These are phyloP conservation scores for Tachysurus fulvidraco DNA, from an alignment of 2,113 vertebrate genomes.

Conservation along the genomic window DNA sequence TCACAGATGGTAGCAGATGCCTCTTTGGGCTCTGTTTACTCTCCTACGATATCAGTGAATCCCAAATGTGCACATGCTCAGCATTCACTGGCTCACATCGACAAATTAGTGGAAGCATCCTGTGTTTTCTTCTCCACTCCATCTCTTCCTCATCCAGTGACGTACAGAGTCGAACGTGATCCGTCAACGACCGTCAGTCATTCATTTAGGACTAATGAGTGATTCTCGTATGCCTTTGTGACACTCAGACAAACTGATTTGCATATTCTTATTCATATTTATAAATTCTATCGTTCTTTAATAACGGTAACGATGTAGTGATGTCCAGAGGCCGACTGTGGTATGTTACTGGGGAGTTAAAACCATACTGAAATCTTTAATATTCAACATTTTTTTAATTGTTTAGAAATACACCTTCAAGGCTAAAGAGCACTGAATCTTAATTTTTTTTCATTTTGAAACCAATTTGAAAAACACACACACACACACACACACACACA, in stretches of 20 bases:
- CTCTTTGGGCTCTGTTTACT: constrained; percentile 62
- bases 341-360: not conserved
- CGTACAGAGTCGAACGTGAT: not conserved
- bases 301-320: not conserved
- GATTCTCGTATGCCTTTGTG: not conserved
- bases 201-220: not conserved
- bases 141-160: not conserved
- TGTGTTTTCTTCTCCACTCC: not conserved
- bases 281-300: not conserved
- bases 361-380: not conserved
- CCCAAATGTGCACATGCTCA: constrained; percentile 50
- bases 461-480: too few relatives aligned
- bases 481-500: too few relatives aligned
- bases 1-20: constrained; percentile 69
- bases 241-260: not conserved
- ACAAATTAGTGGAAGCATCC: constrained; percentile 3
- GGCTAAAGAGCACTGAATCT: not conserved
- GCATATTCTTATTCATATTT: not conserved
- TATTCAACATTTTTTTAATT: not conserved
- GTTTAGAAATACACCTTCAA: not conserved
- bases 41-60: constrained; percentile 63
- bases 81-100: constrained; percentile 22
- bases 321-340: not conserved
- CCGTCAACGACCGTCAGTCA: not conserved
- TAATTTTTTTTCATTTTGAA: not conserved